Conservation (phyloP, 2,797 vertebrate genomes). For the Hippopotamyrus pictus region DNA sequence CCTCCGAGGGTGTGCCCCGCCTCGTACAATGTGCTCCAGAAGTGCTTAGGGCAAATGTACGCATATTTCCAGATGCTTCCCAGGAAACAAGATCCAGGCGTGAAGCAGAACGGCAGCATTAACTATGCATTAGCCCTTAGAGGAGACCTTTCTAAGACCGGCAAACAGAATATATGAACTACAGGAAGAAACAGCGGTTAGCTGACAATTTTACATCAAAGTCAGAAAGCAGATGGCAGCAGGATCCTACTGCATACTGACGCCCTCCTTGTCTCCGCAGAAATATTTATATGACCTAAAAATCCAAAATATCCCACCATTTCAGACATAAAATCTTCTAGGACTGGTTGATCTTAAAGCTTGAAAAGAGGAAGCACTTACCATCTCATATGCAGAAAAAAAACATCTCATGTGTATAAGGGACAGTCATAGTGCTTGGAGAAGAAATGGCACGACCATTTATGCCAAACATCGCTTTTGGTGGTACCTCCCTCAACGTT, state of each 20-base stretch:
- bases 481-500: neutral
- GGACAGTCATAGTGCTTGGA: neutral
- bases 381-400: neutral
- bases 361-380: neutral
- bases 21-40: neutral
- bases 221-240: neutral
- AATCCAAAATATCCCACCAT: neutral
- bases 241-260: neutral
- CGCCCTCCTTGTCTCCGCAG: neutral
- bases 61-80: neutral
- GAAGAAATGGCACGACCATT: neutral
- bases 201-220: conserved; percentile 6
- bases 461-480: no score
- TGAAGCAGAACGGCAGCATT: neutral
- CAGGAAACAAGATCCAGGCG: neutral
- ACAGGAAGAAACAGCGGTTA: no score
- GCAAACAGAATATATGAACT: neutral
- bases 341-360: neutral
- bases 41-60: neutral
- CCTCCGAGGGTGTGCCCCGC: neutral
- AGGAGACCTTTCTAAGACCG: neutral
- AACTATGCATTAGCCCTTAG: neutral
- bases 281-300: conserved; percentile 4
- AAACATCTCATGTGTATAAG: neutral
- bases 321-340: neutral